Base-by-base conservation (phyloP, 2,888 invertebrate species). In the Trissolcus japonicus region DNA sequence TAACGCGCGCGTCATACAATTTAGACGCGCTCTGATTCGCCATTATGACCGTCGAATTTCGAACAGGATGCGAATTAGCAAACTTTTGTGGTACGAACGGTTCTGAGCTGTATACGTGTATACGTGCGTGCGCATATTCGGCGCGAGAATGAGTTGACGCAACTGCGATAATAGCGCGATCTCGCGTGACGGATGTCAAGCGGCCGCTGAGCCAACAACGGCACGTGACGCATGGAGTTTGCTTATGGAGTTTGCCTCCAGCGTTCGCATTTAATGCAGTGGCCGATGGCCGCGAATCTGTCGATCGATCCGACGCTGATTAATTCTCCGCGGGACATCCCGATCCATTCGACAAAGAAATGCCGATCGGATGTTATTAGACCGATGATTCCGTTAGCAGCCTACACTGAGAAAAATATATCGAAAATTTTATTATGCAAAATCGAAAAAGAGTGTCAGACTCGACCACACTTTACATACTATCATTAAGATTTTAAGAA, bases 331-430 rank as follows among this genome's bases (percentile, higher is more conserved):
- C 59, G 68, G 75, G 75, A 75, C 68, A 63, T 68, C 75, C 75
- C 68, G 68, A 68, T 57, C 40, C 57, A 46, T 43, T 55, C 41
- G 62, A 74, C 74, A 74, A 74, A 74, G 74, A 67, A 74, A 54
- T 57, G 74, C 74, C 74, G 74, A 75, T 75, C 74, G 74, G 74
- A 75, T 75, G 74, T 68, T 75, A 75, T 75, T 75, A 75, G 74
- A 68, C 59, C 68, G 57, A 14, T 4, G 63, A 48, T 62, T 75
- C 74, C 74, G 67, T 75, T 75, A 75, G 57, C 19, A 14, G 53
- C 53, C 35, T 35, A 35, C n/a, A 35, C 35, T 9, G 25, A n/a
- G n/a, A n/a, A n/a, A n/a, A n/a, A n/a, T n/a, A n/a, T n/a, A n/a
- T n/a, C n/a, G n/a, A n/a, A n/a, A n/a, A n/a, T n/a, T n/a, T n/a